Evolutionary conservation across 30 jellyfish, hydroid and myxozoan genomes (phyloP), one percentile per base, ranked within the genome.

Genomic region (Morbakka virulenta): DNA sequence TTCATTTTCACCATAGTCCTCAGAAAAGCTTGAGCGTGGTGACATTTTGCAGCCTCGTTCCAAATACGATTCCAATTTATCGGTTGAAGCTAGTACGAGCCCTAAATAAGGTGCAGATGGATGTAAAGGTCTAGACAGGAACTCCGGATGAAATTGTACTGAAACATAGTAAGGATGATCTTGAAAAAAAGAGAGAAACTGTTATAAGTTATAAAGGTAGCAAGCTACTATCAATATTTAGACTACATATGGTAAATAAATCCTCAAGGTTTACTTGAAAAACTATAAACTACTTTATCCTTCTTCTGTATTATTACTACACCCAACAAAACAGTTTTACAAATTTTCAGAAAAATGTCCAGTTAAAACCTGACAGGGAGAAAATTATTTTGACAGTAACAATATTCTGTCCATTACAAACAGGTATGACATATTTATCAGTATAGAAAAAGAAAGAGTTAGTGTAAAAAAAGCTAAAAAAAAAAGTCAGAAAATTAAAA

Each of bases 21-120:
- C 88, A 0, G 77, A 57, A 64, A 89, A 69, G 64, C 95, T 82
- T 1, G 97, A 68, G 2, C 95, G 82, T 1, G 97, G 96, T 20
- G 97, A 89, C 69, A 82, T 72, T 22, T 95, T 77, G 74, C 96
- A 86, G 61, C 97, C 97, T 33, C 97, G 80, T 12, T 80, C 77
- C 4, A 89, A 30, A 61, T 76, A 89, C 24, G 89, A 26, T 23
- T 76, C 61, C 25, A 89, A 72, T 65, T 89, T 84, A 17, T 85
- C 96, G 26, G 73, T 83, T 32, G 99, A 80, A 47, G 96, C 93
- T 51, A 85, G 81, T n/a, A 93, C 75, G 85, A 93, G 77, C 29
- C 99, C 99, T 65, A 85, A 95, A 62, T 85, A 93, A 0, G 97
- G 97, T 0, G 99, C 94, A 2, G 99, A 93, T 14, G 99, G 99